phyloP scores from a whole-genome alignment of 2,888 invertebrate species.

The Lutraria lutraria region DNA sequence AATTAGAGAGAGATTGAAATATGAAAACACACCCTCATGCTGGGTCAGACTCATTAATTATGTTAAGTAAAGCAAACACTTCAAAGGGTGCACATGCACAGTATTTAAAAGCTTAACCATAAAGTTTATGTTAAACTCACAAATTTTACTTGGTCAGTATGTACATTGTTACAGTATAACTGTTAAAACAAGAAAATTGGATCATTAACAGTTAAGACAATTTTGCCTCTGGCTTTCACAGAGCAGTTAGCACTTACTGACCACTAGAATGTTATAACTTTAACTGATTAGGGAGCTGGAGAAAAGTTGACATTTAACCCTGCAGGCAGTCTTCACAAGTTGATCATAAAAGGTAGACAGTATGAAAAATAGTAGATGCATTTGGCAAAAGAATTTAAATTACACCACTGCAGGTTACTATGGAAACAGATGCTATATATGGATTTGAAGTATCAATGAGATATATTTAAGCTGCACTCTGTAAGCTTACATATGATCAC shows the following conservation, averaged over 20 bases:
- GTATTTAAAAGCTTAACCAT: neutral
- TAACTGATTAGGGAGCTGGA: neutral
- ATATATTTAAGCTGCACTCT: too few relatives aligned
- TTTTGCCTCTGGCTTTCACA: neutral
- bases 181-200: neutral
- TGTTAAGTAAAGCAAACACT: neutral
- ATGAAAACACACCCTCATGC: neutral
- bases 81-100: neutral
- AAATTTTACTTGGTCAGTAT: neutral
- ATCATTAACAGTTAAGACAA: neutral
- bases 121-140: neutral
- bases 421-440: too few relatives aligned
- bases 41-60: constrained; percentile 3
- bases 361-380: neutral
- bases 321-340: neutral
- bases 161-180: neutral
- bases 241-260: constrained; percentile 14
- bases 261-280: neutral
- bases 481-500: neutral
- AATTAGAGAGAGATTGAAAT: neutral
- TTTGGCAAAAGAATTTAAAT: neutral
- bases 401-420: neutral
- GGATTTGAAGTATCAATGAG: too few relatives aligned
- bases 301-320: neutral
- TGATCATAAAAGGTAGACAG: neutral